A percentile compares a stretch with the other conserved stretches of the same genome.
Evolutionary conservation across 2,113 vertebrate genomes (phyloP).

Genomic region (Mormoops blainvillei): DNA sequence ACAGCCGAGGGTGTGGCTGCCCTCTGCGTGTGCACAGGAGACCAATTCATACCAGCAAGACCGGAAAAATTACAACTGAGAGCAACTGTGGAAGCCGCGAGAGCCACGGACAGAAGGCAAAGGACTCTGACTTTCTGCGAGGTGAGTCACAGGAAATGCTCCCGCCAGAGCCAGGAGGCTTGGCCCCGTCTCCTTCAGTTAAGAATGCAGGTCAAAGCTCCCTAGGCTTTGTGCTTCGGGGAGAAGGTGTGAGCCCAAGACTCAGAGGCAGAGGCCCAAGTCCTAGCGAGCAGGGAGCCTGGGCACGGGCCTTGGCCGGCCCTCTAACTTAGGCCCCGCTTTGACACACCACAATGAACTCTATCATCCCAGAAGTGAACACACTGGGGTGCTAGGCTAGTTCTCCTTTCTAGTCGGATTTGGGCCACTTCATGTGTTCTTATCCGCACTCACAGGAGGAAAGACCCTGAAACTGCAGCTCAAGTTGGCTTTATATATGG

Average conservation of each 20-base stretch:
- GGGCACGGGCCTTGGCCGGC: background rate
- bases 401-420: background rate
- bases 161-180: background rate
- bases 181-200: background rate
- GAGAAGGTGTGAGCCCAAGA: background rate
- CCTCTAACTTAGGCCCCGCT: background rate
- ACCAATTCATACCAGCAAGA: constrained; percentile 66
- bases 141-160: constrained; percentile 53
- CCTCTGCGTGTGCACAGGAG: constrained; percentile 30
- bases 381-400: background rate
- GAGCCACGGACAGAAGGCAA: background rate
- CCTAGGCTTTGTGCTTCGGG: background rate
- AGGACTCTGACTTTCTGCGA: constrained; percentile 22
- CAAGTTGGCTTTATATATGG: background rate
- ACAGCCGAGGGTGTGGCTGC: background rate
- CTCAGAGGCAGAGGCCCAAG: background rate
- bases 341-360: background rate
- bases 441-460: too few species aligned
- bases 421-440: background rate
- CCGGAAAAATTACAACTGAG: constrained; percentile 52
- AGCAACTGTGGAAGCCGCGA: background rate
- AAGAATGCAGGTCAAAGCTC: constrained; percentile 24
- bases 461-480: background rate
- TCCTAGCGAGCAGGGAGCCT: background rate
- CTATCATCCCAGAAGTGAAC: too few species aligned